phyloP scores from a whole-genome alignment of 35 echinoderm and acorn worm species.

The Lytechinus variegatus region DNA sequence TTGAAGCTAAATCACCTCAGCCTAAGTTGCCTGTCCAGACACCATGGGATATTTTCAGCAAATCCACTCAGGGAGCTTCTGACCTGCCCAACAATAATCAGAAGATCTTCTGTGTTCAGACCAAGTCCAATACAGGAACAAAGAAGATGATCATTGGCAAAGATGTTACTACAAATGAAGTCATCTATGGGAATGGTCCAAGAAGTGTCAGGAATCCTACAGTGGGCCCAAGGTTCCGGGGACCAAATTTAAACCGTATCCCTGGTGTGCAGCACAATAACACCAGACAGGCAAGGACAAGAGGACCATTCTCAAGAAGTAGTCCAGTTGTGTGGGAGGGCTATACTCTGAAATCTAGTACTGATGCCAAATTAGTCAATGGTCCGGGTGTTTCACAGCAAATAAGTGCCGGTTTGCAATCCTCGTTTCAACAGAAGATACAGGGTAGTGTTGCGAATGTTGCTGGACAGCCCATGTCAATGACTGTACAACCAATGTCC shows the following conservation, averaged over 20 bases:
- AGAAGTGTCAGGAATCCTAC: background rate
- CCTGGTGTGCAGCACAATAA: background rate
- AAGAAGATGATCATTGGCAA: background rate
- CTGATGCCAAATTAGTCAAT: background rate
- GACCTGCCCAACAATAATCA: background rate
- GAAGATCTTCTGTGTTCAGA: background rate
- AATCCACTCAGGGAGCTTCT: background rate
- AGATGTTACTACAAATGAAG: background rate
- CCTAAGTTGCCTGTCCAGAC: background rate
- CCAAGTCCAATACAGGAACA: background rate
- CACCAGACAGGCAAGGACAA: background rate
- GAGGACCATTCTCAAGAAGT: background rate
- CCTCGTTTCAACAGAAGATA: background rate
- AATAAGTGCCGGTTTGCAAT: background rate
- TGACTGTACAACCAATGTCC: background rate
- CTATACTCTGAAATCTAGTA: background rate
- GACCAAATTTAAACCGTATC: background rate
- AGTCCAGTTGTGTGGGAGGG: background rate
- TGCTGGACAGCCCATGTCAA: background rate
- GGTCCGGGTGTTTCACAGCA: background rate
- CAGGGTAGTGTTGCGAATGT: background rate
- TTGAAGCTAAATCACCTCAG: background rate
- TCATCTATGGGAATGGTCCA: background rate
- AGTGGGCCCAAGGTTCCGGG: background rate
- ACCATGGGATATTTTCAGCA: background rate